These are phyloP conservation scores for Sphyrna mokarran DNA, from an alignment of 2,113 vertebrate genomes.

Conservation along the genomic window DNA sequence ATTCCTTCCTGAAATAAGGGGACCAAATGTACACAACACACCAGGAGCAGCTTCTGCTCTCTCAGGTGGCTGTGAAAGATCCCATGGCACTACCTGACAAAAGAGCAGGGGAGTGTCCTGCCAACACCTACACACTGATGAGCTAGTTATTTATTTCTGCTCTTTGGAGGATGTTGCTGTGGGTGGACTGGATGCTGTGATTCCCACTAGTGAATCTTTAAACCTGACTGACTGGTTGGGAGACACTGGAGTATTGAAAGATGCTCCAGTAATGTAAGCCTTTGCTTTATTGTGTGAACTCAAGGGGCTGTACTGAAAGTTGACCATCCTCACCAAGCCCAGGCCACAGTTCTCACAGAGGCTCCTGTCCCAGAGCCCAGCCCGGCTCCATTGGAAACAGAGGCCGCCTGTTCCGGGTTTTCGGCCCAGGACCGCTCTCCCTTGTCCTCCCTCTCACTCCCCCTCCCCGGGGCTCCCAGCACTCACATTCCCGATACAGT, in stretches of 20 bases:
- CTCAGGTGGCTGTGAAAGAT: not conserved
- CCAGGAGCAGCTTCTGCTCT: too few relatives aligned
- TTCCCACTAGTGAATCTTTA: too few relatives aligned
- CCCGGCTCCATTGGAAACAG: not conserved
- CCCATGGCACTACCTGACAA: not conserved
- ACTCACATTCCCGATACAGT: constrained; percentile 87
- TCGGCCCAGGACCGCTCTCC: not conserved
- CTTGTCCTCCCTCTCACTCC: too few relatives aligned
- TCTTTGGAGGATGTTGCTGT: not conserved
- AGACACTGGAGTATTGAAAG: not conserved
- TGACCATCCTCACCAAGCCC: not conserved
- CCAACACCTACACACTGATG: not conserved
- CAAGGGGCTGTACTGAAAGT: not conserved
- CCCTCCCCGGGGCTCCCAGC: not conserved
- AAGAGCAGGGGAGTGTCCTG: not conserved
- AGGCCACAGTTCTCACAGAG: not conserved
- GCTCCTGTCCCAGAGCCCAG: not conserved
- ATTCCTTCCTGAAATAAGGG: too few relatives aligned
- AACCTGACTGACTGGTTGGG: too few relatives aligned
- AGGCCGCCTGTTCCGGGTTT: not conserved
- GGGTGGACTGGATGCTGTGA: too few relatives aligned
- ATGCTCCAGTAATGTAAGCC: not conserved
- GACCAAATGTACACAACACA: too few relatives aligned
- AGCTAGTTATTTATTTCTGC: not conserved
- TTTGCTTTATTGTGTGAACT: not conserved